These are phyloP conservation scores for Brienomyrus brachyistius DNA, from an alignment of 2,113 vertebrate species.

Conservation along the genomic window DNA sequence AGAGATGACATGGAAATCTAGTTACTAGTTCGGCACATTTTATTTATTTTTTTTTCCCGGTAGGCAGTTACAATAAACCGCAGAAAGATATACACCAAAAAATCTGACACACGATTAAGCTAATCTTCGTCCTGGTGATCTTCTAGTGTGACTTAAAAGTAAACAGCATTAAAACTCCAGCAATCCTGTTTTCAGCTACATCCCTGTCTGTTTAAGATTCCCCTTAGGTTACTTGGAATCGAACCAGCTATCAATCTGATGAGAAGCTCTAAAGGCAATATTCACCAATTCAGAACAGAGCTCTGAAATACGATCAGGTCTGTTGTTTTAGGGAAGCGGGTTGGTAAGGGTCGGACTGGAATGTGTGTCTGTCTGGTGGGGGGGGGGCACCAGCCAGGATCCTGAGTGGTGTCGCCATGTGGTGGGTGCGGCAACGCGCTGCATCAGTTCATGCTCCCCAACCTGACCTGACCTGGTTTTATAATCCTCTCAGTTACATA, in stretches of 20 bases:
- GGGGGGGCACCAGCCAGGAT: no score
- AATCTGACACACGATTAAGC: conserved; percentile 49
- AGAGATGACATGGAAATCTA: conserved; percentile 18
- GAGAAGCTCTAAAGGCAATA: not conserved
- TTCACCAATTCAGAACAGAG: not conserved
- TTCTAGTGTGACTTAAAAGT: conserved; percentile 28
- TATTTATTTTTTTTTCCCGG: not conserved
- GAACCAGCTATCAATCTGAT: not conserved
- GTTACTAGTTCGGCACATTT: not conserved
- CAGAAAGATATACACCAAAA: conserved; percentile 30
- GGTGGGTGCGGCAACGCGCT: no score
- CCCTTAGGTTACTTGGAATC: conserved; percentile 16
- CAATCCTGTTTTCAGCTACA: conserved; percentile 26
- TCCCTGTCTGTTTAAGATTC: conserved; percentile 40
- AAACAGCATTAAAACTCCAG: conserved; percentile 40
- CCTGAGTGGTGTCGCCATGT: no score
- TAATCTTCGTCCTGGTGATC: conserved; percentile 42
- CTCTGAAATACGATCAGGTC: not conserved
- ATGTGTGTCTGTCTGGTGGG: no score
- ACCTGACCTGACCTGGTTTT: not conserved
- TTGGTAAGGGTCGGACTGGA: not conserved
- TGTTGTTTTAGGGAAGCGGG: not conserved
- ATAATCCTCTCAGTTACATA: not conserved
- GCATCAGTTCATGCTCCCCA: no score
- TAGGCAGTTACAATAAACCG: conserved; percentile 32